Evolutionary conservation across 2,797 vertebrate genomes (phyloP).

Genomic region (Avahi laniger): DNA sequence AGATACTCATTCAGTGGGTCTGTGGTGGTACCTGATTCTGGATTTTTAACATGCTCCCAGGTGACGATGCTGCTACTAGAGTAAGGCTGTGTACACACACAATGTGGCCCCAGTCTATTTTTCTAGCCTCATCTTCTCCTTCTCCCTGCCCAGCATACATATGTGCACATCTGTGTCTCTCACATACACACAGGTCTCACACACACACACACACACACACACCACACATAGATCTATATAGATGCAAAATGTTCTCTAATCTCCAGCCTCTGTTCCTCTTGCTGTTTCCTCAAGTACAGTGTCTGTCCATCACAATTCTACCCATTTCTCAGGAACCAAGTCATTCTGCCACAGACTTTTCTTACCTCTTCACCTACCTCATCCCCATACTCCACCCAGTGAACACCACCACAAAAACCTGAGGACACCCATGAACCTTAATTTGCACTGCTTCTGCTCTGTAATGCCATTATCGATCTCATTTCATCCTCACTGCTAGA

Average conservation of each 20-base stretch:
- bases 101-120: neutral
- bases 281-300: neutral
- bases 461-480: neutral
- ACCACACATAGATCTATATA: neutral
- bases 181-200: neutral
- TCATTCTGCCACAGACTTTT: neutral
- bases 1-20: neutral
- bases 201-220: neutral
- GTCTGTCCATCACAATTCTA: neutral
- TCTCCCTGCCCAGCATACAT: neutral
- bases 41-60: neutral
- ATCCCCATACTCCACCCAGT: neutral
- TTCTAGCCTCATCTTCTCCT: neutral
- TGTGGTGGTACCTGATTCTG: neutral
- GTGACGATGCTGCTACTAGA: neutral
- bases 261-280: neutral
- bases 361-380: neutral
- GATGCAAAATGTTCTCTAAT: neutral
- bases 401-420: neutral
- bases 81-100: neutral
- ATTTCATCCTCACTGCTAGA: neutral
- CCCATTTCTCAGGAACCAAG: constrained; percentile 23
- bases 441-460: neutral
- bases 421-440: neutral
- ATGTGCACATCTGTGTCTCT: neutral